Base-by-base conservation (phyloP, 2,797 vertebrate genomes). In the Tinamus major region DNA sequence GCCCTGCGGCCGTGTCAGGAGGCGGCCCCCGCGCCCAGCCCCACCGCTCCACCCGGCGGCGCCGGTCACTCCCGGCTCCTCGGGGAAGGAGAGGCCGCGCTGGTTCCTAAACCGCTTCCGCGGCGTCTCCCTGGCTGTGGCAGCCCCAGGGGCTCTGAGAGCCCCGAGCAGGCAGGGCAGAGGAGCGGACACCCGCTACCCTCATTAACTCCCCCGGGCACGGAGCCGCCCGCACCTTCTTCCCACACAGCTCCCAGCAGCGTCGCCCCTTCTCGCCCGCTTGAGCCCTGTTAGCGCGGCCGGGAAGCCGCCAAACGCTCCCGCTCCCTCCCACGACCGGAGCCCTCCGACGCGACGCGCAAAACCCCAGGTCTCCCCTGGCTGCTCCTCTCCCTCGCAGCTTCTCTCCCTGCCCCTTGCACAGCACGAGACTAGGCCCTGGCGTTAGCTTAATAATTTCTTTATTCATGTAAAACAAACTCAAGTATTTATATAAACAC, bases 391-490 rank as follows among this genome's bases (percentile, higher is more conserved):
- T 12, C n/a, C 1, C 70, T 5, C 1, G 14, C 37, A 4, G 4
- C 4, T n/a, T 46, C 68, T 8, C 12, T 3, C 4, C 33, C 1
- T 0, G 0, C 56, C 6, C 10, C 14, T 3, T 19, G 41, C 58
- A 63, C 37, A 79, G 82, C 77, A 78, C 79, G 42, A 81, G 79
- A 39, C 71, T 2, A 23, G 13, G 63, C 71, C 74, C 33, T 31
- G n/a, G 72, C 41, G 90, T 95, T 96, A 92, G 63, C 92, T 96
- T 96, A 97, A 97, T 97, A 97, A 97, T 88, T 96, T 97, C 94
- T 98, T 98, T 98, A 98, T 98, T 98, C 85, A 97, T 97, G 97
- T 97, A 98, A 98, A 98, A 97, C 97, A 98, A 98, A 98, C 3
- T 92, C 97, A 98, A 96, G 95, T 97, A 96, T 96, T 97, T 97